Conservation (phyloP, 2,888 invertebrate genomes). For the Ormyrus pomaceus region DNA sequence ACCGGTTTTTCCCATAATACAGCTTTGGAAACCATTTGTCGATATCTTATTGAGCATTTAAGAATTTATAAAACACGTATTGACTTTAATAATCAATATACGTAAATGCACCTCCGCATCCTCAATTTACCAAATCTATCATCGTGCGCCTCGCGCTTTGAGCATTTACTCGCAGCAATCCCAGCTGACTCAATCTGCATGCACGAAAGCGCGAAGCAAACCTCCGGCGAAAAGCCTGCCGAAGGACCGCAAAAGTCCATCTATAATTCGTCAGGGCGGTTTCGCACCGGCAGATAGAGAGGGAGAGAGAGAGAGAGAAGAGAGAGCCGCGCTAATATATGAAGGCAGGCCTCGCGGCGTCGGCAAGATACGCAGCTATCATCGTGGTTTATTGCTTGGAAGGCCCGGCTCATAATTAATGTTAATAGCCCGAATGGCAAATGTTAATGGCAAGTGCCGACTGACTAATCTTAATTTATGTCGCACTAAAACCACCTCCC, state of each 20-base stretch:
- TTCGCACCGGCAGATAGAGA: background rate
- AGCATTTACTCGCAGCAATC: no score
- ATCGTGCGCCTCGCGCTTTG: no score
- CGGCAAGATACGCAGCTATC: slow-evolving; percentile 52
- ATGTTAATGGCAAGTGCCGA: slow-evolving; percentile 69
- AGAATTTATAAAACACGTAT: no score
- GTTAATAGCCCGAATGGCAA: slow-evolving; percentile 69
- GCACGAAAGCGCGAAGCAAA: no score
- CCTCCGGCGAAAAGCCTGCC: no score
- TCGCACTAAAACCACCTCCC: slow-evolving; percentile 66
- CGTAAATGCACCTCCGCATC: no score
- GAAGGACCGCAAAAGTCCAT: background rate
- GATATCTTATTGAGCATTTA: no score
- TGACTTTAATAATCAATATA: no score
- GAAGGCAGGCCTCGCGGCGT: slow-evolving; percentile 4
- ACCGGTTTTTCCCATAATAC: no score
- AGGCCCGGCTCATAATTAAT: slow-evolving; percentile 64
- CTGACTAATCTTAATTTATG: slow-evolving; percentile 70
- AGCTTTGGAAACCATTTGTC: no score
- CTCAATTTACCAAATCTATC: no score
- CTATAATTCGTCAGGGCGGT: background rate
- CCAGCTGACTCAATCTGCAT: no score
- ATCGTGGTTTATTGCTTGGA: slow-evolving; percentile 54
- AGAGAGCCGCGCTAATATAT: slow-evolving; percentile 11
- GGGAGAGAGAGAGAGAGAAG: background rate